Evolutionary conservation across 2,113 vertebrate genomes (phyloP).

Genomic region (Bucco capensis): DNA sequence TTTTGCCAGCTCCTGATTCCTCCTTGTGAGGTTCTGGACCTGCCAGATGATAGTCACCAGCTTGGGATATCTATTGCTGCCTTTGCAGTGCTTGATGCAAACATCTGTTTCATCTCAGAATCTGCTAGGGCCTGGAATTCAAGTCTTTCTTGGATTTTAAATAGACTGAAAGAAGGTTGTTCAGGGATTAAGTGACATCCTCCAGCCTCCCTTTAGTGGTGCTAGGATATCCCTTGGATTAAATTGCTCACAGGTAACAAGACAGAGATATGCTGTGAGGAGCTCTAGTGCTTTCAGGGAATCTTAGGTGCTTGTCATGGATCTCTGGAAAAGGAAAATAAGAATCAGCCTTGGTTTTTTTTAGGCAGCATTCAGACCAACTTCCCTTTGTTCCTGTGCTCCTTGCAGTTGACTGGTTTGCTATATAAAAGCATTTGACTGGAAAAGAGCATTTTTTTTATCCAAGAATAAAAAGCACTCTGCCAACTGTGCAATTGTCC

Average conservation of each 20-base stretch:
- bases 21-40: background rate
- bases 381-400: background rate
- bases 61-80: background rate
- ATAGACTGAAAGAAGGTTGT: slow-evolving; percentile 49
- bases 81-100: background rate
- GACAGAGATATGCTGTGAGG: background rate
- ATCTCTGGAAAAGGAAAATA: background rate
- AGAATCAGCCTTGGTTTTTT: background rate
- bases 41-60: background rate
- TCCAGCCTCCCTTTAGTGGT: slow-evolving; percentile 6
- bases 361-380: background rate
- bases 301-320: background rate
- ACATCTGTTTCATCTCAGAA: slow-evolving; percentile 27
- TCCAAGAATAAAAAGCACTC: background rate
- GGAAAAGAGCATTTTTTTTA: slow-evolving; percentile 17
- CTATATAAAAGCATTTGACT: background rate
- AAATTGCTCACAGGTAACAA: slow-evolving; percentile 49
- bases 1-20: background rate
- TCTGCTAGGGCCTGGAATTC: background rate
- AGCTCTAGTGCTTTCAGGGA: background rate
- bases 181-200: slow-evolving; percentile 20
- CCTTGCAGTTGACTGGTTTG: background rate
- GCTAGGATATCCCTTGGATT: slow-evolving; percentile 41
- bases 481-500: background rate
- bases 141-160: slow-evolving; percentile 38